Percentiles rank a stretch among this genome's conserved stretches.
These are phyloP conservation scores for Tanypteryx hageni DNA, from an alignment of 2,888 invertebrate genomes.

Conservation along the genomic window DNA sequence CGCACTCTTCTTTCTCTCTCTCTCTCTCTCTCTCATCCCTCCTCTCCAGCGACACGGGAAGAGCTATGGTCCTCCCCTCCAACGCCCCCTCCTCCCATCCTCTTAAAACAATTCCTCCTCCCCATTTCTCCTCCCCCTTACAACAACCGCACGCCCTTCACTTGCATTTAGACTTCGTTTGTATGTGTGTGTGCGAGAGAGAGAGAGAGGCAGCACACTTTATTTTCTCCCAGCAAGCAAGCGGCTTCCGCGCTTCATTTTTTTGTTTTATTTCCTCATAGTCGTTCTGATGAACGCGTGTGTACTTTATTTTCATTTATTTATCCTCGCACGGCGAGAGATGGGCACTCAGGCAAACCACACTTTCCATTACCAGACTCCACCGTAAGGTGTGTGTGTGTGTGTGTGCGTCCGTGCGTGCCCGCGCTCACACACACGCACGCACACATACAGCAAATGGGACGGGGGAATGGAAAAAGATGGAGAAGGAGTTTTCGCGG, in stretches of 20 bases:
- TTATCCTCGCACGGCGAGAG: constrained; percentile 60
- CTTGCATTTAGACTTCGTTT: neutral
- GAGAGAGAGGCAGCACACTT: constrained; percentile 21
- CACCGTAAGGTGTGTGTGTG: neutral
- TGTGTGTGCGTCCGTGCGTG: neutral
- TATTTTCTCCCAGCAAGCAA: constrained; percentile 38
- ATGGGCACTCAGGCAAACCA: constrained; percentile 59
- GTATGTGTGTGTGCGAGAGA: neutral
- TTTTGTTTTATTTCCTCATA: constrained; percentile 36
- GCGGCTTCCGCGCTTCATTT: constrained; percentile 1
- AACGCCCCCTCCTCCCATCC: neutral
- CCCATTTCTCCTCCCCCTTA: neutral
- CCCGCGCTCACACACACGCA: too few species aligned
- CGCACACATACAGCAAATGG: neutral
- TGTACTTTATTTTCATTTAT: constrained; percentile 61
- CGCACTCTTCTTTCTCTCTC: neutral
- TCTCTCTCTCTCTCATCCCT: neutral
- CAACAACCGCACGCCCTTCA: neutral
- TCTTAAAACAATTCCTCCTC: too few species aligned
- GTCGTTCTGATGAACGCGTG: constrained; percentile 56
- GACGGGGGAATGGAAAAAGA: neutral
- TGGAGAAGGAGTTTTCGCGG: neutral
- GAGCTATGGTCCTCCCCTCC: neutral
- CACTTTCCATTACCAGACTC: constrained; percentile 54
- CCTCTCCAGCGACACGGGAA: neutral